phyloP scores from a whole-genome alignment of 2,888 invertebrate genomes.

The Stramonita haemastoma region DNA sequence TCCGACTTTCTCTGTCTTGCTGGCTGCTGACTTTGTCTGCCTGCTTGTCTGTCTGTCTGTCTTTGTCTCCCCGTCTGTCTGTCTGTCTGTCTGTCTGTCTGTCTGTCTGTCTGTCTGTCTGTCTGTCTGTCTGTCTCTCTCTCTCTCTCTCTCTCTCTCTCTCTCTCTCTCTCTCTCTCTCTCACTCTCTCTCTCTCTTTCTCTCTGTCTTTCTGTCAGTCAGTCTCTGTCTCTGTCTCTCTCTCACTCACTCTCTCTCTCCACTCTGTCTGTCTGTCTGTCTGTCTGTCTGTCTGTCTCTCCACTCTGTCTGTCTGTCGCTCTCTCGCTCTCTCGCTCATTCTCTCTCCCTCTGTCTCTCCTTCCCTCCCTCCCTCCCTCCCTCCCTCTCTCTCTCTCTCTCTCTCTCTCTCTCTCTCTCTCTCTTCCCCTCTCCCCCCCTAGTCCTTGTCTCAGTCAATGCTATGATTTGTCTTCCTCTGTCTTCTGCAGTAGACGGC shows the following conservation, averaged over 20 bases:
- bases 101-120: neutral
- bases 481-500: too few species aligned
- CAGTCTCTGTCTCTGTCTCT: neutral
- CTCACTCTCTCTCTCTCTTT: neutral
- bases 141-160: neutral
- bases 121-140: neutral
- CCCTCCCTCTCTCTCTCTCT: neutral
- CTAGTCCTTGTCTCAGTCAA: too few species aligned
- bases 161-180: neutral
- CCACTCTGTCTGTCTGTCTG: neutral
- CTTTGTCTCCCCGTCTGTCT: neutral
- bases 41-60: neutral
- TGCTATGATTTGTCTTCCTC: too few species aligned
- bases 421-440: neutral
- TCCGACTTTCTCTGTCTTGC: neutral
- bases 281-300: neutral
- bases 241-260: neutral
- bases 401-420: neutral
- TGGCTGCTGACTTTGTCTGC: neutral
- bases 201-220: neutral
- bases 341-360: neutral
- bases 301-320: neutral
- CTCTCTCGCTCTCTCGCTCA: neutral
- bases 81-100: neutral
- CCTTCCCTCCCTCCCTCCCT: neutral